Conservation (phyloP, 2,113 vertebrate species). For the Ellobius talpinus region DNA sequence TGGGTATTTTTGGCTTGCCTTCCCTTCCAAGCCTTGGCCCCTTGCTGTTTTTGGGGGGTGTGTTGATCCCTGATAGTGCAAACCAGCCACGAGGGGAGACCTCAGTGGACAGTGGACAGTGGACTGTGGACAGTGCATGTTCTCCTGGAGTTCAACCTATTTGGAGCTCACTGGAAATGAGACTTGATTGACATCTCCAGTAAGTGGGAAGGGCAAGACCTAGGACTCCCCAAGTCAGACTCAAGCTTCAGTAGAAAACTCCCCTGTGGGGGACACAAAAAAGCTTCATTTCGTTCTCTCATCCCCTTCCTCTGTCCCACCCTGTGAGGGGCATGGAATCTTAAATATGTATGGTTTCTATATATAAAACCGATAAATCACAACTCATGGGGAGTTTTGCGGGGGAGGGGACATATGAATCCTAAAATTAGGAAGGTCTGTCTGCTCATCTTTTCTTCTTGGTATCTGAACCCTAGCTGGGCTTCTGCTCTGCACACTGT, state of each 20-base stretch:
- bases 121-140: neutral
- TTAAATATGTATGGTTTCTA: neutral
- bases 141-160: neutral
- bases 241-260: neutral
- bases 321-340: neutral
- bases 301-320: neutral
- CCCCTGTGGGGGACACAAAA: neutral
- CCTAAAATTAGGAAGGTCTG: conserved; percentile 68
- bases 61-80: neutral
- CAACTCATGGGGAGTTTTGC: neutral
- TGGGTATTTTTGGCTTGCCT: neutral
- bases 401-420: neutral
- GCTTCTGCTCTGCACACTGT: conserved; percentile 71
- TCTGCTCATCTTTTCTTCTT: neutral
- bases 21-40: neutral
- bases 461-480: conserved; percentile 54
- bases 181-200: neutral
- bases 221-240: neutral
- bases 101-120: neutral
- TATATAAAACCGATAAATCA: conserved; percentile 12
- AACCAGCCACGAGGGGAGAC: neutral
- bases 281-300: neutral
- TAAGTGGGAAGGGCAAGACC: neutral
- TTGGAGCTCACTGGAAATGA: neutral
- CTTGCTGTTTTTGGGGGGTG: neutral